These are phyloP conservation scores for Amiota communis DNA, from an alignment of 2,888 invertebrate genomes.

Conservation along the genomic window DNA sequence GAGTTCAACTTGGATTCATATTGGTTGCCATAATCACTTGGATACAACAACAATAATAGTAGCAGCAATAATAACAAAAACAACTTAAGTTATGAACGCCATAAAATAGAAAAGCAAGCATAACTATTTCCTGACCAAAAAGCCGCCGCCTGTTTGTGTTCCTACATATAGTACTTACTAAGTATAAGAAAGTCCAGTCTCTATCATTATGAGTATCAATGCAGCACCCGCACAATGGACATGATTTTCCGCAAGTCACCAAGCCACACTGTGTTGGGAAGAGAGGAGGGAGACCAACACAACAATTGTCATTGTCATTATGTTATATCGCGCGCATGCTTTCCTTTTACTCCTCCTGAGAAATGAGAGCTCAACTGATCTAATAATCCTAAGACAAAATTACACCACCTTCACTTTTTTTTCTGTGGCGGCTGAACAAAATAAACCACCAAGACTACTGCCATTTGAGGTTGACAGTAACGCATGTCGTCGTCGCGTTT, in stretches of 20 bases:
- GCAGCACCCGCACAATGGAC: constrained; percentile 49
- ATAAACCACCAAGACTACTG: neutral
- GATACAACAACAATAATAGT: constrained; percentile 47
- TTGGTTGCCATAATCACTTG: constrained; percentile 42
- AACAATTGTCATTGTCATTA: constrained; percentile 63
- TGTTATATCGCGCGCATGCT: constrained; percentile 34
- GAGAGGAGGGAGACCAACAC: neutral
- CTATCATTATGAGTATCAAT: constrained; percentile 27
- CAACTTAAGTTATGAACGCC: constrained; percentile 55
- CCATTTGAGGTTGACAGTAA: neutral
- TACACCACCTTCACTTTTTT: constrained; percentile 59
- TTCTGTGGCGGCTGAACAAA: neutral
- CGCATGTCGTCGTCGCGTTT: neutral
- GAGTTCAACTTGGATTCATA: neutral
- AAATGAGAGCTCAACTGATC: constrained; percentile 21
- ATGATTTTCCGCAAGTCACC: neutral
- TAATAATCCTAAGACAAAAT: constrained; percentile 47
- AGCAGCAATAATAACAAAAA: constrained; percentile 38
- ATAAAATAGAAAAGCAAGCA: constrained; percentile 44
- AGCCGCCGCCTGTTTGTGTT: neutral
- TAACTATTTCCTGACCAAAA: constrained; percentile 37
- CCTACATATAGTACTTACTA: no score
- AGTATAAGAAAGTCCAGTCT: neutral
- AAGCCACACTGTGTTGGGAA: no score
- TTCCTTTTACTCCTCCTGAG: neutral